Evolutionary conservation across 2,113 vertebrate species (phyloP).

Genomic region (Hippocampus guttulatus): DNA sequence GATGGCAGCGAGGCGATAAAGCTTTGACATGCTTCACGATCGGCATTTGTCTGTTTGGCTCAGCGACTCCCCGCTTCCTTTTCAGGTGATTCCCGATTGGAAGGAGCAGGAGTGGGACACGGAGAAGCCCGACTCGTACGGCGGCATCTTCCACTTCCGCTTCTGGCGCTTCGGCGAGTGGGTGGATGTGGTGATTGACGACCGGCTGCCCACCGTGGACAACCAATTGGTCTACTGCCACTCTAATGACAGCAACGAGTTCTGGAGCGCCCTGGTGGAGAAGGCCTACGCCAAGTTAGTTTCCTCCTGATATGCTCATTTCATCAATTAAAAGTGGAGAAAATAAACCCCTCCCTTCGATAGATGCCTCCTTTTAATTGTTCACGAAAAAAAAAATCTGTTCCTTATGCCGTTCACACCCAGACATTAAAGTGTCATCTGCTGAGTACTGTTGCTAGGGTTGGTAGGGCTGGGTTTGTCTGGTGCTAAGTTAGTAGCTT

Average conservation of each 20-base stretch:
- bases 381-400: too few relatives aligned
- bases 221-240: conserved; percentile 97
- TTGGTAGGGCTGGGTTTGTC: too few relatives aligned
- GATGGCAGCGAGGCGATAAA: conserved; percentile 36
- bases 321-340: too few relatives aligned
- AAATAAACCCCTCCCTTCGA: too few relatives aligned
- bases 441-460: too few relatives aligned
- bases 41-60: conserved; percentile 19
- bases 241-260: conserved; percentile 90
- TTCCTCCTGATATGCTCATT: neutral
- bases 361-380: too few relatives aligned
- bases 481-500: too few relatives aligned
- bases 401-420: too few relatives aligned
- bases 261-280: conserved; percentile 98
- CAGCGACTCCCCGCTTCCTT: conserved; percentile 9
- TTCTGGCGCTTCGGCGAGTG: conserved; percentile 97
- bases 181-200: conserved; percentile 94
- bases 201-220: conserved; percentile 88
- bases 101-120: conserved; percentile 94
- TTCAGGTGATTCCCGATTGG: conserved; percentile 95
- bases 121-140: conserved; percentile 80
- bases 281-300: conserved; percentile 97
- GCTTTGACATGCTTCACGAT: conserved; percentile 24
- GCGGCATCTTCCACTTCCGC: conserved; percentile 94
- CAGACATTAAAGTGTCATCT: too few relatives aligned